These are phyloP conservation scores for Hemicentrotus pulcherrimus DNA, from an alignment of 35 echinoderm and acorn worm genomes.

Conservation along the genomic window DNA sequence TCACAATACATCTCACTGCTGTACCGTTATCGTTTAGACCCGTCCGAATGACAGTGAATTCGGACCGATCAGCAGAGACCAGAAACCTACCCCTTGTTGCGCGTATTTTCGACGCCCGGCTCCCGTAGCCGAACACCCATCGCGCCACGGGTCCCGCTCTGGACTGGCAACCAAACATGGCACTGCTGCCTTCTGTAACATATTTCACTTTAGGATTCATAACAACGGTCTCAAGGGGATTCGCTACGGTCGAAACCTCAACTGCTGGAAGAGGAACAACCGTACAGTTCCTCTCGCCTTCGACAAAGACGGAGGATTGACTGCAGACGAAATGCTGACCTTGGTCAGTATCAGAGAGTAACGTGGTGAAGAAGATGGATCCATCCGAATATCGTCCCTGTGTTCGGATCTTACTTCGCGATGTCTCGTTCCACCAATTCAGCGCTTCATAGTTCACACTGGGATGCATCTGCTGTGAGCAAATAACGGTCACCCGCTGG, in stretches of 20 bases:
- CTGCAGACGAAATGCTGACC: constrained; percentile 19
- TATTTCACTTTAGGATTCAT: constrained; percentile 3
- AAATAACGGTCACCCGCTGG: constrained; percentile 22
- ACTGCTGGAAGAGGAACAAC: not conserved
- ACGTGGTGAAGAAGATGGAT: not conserved
- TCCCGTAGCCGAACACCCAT: constrained; percentile 35
- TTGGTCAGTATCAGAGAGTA: not conserved
- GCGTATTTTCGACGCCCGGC: not conserved
- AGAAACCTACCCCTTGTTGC: not conserved
- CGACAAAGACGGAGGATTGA: not conserved
- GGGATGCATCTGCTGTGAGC: constrained; percentile 30
- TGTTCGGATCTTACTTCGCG: not conserved
- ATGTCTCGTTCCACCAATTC: constrained; percentile 41
- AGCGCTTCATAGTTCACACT: constrained; percentile 33
- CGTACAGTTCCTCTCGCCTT: not conserved
- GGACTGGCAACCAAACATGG: constrained; percentile 20
- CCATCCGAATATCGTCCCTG: constrained; percentile 37
- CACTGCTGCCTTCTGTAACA: constrained; percentile 36
- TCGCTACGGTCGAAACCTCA: constrained; percentile 9
- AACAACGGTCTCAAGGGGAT: not conserved
- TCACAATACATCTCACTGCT: constrained; percentile 20
- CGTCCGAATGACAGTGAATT: constrained; percentile 33
- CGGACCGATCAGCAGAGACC: not conserved
- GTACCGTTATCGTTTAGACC: not conserved
- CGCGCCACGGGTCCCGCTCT: not conserved